These are phyloP conservation scores for Acanthis flammea DNA, from an alignment of 2,797 vertebrate species.

Conservation along the genomic window DNA sequence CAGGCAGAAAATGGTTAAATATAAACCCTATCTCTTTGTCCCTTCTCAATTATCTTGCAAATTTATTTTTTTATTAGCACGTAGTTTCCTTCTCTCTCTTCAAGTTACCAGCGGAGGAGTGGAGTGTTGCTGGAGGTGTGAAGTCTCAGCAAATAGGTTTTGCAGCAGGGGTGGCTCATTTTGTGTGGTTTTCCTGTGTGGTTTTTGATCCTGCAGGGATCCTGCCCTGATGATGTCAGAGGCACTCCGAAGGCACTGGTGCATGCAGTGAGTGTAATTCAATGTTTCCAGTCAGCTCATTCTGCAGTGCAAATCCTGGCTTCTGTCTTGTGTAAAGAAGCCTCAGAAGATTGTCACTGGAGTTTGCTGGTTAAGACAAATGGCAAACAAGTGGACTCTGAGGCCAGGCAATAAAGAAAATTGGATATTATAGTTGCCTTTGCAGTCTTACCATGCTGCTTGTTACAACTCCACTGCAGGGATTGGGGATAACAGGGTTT, in stretches of 20 bases:
- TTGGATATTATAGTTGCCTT: background rate
- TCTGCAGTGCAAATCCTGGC: background rate
- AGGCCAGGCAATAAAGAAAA: background rate
- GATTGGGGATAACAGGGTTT: background rate
- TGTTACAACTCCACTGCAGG: background rate
- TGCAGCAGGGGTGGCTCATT: background rate
- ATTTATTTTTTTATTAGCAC: background rate
- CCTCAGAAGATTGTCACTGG: background rate
- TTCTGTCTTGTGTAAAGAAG: background rate
- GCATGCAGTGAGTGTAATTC: background rate
- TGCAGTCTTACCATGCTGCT: background rate
- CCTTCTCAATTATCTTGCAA: background rate
- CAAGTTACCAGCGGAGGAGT: fast-evolving
- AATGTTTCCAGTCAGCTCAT: background rate
- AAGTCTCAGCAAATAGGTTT: background rate
- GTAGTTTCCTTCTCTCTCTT: background rate
- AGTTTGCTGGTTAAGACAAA: background rate
- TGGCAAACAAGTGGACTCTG: background rate
- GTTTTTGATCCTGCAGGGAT: background rate
- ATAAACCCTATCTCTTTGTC: background rate
- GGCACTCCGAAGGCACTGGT: background rate
- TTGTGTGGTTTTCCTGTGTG: background rate
- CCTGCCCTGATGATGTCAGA: background rate
- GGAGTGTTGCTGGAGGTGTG: background rate
- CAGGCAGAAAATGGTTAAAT: background rate